These are phyloP conservation scores for Cephus sareptanus DNA, from an alignment of 2,888 invertebrate species.

Conservation along the genomic window DNA sequence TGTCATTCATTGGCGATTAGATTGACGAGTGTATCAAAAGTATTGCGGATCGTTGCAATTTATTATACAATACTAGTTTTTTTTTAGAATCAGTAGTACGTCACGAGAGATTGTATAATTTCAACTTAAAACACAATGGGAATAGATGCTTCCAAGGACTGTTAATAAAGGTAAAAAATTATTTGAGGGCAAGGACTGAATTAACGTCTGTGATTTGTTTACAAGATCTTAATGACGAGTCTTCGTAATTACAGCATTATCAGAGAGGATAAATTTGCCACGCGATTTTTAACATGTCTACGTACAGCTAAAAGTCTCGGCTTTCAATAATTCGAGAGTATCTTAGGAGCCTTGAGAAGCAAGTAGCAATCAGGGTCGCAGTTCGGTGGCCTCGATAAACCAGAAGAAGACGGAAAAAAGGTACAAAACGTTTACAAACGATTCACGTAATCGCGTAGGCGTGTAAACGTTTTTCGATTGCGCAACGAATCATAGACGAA, in stretches of 20 bases:
- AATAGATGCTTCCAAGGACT: background rate
- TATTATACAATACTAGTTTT: background rate
- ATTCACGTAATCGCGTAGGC: background rate
- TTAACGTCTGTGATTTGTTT: background rate
- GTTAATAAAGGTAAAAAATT: background rate
- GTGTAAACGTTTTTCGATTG: background rate
- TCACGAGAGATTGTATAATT: background rate
- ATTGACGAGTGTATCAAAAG: background rate
- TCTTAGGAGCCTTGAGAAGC: background rate
- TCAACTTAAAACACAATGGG: background rate
- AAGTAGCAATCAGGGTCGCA: background rate
- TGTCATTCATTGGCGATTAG: background rate
- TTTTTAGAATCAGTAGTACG: background rate
- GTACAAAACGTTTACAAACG: background rate
- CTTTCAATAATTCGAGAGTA: background rate
- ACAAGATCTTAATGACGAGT: background rate
- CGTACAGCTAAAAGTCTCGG: background rate
- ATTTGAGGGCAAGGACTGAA: background rate
- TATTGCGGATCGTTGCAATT: background rate
- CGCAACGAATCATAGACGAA: background rate
- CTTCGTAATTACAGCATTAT: background rate
- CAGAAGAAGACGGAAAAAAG: background rate
- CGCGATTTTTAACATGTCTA: background rate
- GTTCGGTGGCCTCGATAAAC: background rate
- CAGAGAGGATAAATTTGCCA: background rate